Base-by-base conservation (phyloP, 2,113 vertebrate genomes). In the Thamnophis sirtalis region DNA sequence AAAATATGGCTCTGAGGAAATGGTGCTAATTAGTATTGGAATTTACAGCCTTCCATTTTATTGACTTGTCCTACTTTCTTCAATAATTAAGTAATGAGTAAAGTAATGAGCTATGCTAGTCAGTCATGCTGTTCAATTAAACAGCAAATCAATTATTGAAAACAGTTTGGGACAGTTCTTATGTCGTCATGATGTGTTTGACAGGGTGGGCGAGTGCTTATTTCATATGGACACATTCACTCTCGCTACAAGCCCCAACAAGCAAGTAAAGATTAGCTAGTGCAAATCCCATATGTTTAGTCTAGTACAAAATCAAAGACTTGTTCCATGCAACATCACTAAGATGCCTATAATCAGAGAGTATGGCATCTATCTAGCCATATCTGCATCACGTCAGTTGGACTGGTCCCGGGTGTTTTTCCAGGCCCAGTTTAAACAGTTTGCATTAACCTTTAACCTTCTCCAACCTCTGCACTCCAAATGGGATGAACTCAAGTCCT, bases 21-120 rank as follows among this genome's bases (percentile, higher is more conserved):
- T 98, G 98, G 97, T 97, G 97, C 98, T 99, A 99, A 99, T 99
- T 99, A 99, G 98, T 98, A 99, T 98, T 98, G 98, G 98, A 99
- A 99, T 99, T 99, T 99, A 99, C 99, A 98, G 98, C 99, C 98
- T 99, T 99, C 98, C 98, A 97, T 99, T 99, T 99, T 99, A 99
- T 99, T 99, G 99, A 99, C 99, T 99, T 99, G 99, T 99, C 98
- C 98, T 99, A 99, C 98, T 99, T 98, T 99, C 98, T 99, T 98
- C 97, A 98, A 99, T 99, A 99, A 99, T 99, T 99, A 99, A 99
- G 98, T 99, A 99, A 99, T 99, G 99, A 99, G 99, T 98, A 99
- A 99, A 99, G 98, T 99, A 99, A 99, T 99, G 99, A 99, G 99
- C 99, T 99, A 99, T 99, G 99, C 98, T 99, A 98, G 98, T 98